Evolutionary conservation across 1,140 invertebrate species (phyloP), one percentile per base, ranked within the genome.

Genomic region (Scaptomyza hsui): DNA sequence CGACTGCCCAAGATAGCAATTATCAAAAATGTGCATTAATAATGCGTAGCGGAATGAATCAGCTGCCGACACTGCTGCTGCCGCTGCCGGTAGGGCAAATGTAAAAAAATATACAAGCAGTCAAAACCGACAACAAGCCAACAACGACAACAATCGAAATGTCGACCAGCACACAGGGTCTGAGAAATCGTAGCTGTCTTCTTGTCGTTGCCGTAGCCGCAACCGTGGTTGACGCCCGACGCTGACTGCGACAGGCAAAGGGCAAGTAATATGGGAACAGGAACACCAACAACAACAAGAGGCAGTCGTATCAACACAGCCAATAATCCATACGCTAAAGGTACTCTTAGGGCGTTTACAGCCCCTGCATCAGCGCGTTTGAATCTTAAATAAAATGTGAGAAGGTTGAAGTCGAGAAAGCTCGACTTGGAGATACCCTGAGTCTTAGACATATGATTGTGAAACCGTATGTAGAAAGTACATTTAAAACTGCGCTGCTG

Each of bases 21-120:
- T 89, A 89, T 89, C 79, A 82, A 89, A 89, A 89, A 89, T 89
- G 83, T 83, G 85, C 85, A 89, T 80, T 89, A 70, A 83, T 89
- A 89, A 85, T 85, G 83, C 82, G 77, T 79, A 89, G 73, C 70
- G 79, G 79, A 83, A 89, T 89, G 81, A 81, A 88, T 86, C 71
- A 81, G 81, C 81, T 86, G 81, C 77, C 80, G 78, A 59, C 45
- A 59, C 75, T 48, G 60, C 51, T 55, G 60, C 67, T 24, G 29
- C 2, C 7, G 10, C 67, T 63, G 51, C 67, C 29, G 29, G 10
- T 32, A 10, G 10, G 16, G 53, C 24, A 26, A 29, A 19, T 16
- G 16, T 32, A 37, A 44, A 42, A 53, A 61, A 65, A 61, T 45
- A 59, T 63, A 49, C 24, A 49, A 47, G 19, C 42, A 32, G 41